phyloP scores from a whole-genome alignment of 23 tunicate species.

The Clavelina lepadiformis region DNA sequence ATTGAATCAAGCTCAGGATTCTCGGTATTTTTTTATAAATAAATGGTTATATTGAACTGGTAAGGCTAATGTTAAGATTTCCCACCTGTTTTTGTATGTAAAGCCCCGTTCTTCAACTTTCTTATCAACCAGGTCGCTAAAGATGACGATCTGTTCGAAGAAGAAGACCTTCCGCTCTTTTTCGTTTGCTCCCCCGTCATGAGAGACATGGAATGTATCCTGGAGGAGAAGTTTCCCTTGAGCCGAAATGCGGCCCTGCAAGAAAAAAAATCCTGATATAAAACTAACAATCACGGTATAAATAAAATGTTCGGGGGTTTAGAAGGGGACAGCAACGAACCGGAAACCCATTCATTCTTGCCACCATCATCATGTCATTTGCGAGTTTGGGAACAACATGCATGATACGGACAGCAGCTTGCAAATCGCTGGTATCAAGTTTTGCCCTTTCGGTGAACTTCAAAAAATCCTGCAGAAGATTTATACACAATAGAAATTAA shows the following conservation, averaged over 20 bases:
- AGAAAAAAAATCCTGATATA: neutral
- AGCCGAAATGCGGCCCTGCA: slow-evolving; percentile 85
- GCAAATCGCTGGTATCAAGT: slow-evolving; percentile 30
- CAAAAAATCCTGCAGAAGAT: slow-evolving; percentile 57
- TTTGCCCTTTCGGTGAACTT: slow-evolving; percentile 82
- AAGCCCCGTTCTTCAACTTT: slow-evolving; percentile 67
- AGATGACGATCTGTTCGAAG: slow-evolving; percentile 80
- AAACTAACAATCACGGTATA: neutral
- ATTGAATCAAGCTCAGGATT: too few species aligned
- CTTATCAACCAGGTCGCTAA: slow-evolving; percentile 79
- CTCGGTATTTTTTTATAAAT: too few species aligned
- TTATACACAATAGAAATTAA: neutral
- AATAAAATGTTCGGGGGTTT: neutral
- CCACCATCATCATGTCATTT: slow-evolving; percentile 97
- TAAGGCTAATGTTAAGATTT: neutral
- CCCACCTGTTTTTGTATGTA: slow-evolving; percentile 49
- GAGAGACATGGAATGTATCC: slow-evolving; percentile 57
- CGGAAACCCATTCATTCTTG: slow-evolving; percentile 70
- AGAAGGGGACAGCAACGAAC: too few species aligned
- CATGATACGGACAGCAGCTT: slow-evolving; percentile 70
- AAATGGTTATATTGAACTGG: too few species aligned
- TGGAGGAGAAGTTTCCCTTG: slow-evolving; percentile 90
- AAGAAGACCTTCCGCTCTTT: slow-evolving; percentile 85
- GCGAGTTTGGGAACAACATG: slow-evolving; percentile 91
- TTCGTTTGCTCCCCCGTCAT: slow-evolving; percentile 6